phyloP scores from a whole-genome alignment of 1,140 invertebrate species.

The Anastrepha obliqua region DNA sequence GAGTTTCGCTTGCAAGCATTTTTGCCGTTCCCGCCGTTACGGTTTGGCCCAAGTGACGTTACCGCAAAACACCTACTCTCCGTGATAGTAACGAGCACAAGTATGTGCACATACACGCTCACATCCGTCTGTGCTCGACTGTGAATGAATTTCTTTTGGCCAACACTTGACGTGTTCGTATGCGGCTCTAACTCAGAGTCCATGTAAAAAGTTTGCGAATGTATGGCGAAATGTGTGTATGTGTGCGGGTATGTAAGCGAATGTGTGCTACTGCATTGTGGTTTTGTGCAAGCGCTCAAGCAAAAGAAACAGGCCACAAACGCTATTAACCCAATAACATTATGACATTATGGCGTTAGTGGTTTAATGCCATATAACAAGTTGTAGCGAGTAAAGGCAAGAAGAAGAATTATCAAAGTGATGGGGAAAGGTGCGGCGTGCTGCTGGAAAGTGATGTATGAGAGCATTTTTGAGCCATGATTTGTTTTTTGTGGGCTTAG shows the following conservation, averaged over 20 bases:
- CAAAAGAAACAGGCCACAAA: conserved; percentile 52
- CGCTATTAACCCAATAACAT: conserved; percentile 56
- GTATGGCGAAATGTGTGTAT: neutral
- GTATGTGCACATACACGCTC: neutral
- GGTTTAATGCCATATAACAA: conserved; percentile 50
- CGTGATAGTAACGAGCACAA: neutral
- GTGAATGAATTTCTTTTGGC: conserved; percentile 25
- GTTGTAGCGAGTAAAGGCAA: neutral
- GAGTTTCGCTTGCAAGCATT: neutral
- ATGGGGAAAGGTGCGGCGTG: too few relatives aligned
- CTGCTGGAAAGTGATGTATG: neutral
- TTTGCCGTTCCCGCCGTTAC: neutral
- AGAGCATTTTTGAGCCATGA: neutral
- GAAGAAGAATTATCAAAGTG: neutral
- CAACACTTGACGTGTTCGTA: neutral
- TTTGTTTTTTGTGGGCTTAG: neutral
- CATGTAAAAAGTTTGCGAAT: neutral
- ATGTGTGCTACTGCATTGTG: conserved; percentile 24
- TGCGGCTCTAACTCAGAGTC: neutral
- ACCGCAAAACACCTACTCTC: conserved; percentile 45
- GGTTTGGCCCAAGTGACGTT: neutral
- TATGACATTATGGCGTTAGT: conserved; percentile 53
- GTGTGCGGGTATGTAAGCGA: neutral
- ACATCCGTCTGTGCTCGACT: neutral
- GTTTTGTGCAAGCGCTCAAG: conserved; percentile 50